Percentiles rank a stretch among this genome's conserved stretches.
phyloP scores from a whole-genome alignment of 2,888 invertebrate species.

The Psylliodes chrysocephalus region DNA sequence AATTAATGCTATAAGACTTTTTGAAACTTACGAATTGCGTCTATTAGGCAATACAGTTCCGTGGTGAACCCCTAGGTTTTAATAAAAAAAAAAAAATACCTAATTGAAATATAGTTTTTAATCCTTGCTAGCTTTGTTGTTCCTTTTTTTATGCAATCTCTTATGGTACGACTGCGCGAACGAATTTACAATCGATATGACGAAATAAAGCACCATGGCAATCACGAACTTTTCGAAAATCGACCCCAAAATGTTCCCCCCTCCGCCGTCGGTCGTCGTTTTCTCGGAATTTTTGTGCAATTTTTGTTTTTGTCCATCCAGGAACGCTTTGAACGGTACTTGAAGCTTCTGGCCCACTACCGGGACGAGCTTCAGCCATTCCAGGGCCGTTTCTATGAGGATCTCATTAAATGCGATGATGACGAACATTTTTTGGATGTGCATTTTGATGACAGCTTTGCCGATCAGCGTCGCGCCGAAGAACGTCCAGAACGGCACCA shows the following conservation, averaged over 20 bases:
- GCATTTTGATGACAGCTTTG: constrained; percentile 97
- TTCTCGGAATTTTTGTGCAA: constrained; percentile 73
- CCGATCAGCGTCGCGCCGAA: constrained; percentile 99
- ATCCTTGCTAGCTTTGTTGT: constrained; percentile 45
- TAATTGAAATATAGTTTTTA: constrained; percentile 19
- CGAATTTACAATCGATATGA: constrained; percentile 96
- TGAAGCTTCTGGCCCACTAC: constrained; percentile 84
- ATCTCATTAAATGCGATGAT: constrained; percentile 96
- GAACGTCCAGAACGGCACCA: constrained; percentile 99
- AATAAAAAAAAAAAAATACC: neutral
- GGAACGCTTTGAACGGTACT: constrained; percentile 86
- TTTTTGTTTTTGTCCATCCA: constrained; percentile 88
- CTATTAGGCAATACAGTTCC: neutral
- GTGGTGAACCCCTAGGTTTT: neutral
- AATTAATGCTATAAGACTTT: too few relatives aligned
- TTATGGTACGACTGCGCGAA: constrained; percentile 94
- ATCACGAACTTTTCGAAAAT: constrained; percentile 91
- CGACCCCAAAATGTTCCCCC: constrained; percentile 71
- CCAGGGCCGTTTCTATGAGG: constrained; percentile 81
- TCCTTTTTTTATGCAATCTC: constrained; percentile 66
- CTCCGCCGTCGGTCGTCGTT: constrained; percentile 49
- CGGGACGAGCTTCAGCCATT: constrained; percentile 75
- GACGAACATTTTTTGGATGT: constrained; percentile 97
- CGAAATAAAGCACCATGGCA: constrained; percentile 93
- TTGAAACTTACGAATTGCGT: too few relatives aligned